Conservation (phyloP, 2,888 invertebrate genomes). For the Callosobruchus maculatus region DNA sequence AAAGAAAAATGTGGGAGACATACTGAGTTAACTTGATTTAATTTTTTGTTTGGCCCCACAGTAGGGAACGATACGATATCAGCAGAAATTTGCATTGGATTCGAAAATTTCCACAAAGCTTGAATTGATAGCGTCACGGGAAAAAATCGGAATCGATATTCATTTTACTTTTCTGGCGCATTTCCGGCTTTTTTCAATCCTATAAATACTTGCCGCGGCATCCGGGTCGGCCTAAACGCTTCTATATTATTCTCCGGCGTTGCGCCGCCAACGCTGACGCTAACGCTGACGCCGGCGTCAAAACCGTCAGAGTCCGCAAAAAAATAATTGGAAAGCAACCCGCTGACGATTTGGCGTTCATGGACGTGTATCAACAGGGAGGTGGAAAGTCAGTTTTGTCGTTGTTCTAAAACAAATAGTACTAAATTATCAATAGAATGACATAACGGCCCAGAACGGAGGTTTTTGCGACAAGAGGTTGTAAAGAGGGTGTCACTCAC, state of each 20-base stretch:
- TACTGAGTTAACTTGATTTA: too few species aligned
- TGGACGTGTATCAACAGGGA: neutral
- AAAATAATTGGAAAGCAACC: neutral
- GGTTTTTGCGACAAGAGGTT: too few species aligned
- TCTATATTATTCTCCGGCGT: neutral
- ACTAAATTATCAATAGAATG: too few species aligned
- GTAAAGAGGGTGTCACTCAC: too few species aligned
- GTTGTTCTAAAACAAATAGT: too few species aligned
- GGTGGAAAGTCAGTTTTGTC: too few species aligned
- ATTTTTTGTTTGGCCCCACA: too few species aligned
- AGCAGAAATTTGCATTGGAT: too few species aligned
- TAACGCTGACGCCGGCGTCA: neutral
- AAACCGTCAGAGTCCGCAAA: neutral
- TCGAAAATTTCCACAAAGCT: neutral
- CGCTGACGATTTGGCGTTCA: neutral
- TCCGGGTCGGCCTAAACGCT: neutral
- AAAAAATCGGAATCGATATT: neutral
- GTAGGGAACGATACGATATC: too few species aligned
- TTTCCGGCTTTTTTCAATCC: neutral
- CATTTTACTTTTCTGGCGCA: neutral
- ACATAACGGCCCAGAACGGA: too few species aligned
- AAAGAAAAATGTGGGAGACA: too few species aligned
- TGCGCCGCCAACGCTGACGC: neutral
- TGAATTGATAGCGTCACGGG: neutral
- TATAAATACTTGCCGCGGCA: neutral